Percentiles rank a stretch among this genome's conserved stretches.
phyloP scores from a whole-genome alignment of 1,140 invertebrate species.

The Conus betulinus region DNA sequence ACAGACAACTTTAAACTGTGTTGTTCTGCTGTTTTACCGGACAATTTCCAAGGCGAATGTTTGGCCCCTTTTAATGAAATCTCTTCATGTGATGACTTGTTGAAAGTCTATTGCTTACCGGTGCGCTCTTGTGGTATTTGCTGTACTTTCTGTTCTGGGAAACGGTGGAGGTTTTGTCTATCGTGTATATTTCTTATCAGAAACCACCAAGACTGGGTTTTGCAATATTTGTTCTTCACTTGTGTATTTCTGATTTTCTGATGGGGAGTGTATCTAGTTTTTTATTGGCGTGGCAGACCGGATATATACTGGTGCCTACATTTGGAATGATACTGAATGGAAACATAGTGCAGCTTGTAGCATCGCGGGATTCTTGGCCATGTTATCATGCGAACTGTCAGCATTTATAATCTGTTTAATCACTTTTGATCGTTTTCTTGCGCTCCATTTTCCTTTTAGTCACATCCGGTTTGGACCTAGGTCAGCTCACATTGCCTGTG shows the following conservation, averaged over 20 bases:
- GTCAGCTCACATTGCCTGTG: not conserved
- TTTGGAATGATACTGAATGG: not conserved
- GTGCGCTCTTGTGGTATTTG: too few species aligned
- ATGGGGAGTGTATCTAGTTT: not conserved
- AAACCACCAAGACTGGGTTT: not conserved
- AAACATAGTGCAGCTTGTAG: not conserved
- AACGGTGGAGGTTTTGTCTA: too few species aligned
- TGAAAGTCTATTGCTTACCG: too few species aligned
- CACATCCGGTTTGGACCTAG: not conserved
- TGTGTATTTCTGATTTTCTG: not conserved
- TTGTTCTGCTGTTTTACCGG: too few species aligned
- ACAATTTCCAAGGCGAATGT: too few species aligned
- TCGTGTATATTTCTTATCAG: not conserved
- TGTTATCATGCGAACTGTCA: not conserved
- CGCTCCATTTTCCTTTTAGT: not conserved
- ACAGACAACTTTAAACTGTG: too few species aligned
- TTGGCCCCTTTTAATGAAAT: too few species aligned
- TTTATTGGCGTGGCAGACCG: not conserved
- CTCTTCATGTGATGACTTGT: not conserved
- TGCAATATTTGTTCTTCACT: not conserved
- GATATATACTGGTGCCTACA: not conserved
- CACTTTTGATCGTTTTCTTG: not conserved
- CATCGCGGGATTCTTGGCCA: not conserved
- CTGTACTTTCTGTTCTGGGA: too few species aligned
- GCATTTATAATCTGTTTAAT: not conserved